Evolutionary conservation across 2,888 invertebrate species (phyloP).

Genomic region (Terebella lapidaria): DNA sequence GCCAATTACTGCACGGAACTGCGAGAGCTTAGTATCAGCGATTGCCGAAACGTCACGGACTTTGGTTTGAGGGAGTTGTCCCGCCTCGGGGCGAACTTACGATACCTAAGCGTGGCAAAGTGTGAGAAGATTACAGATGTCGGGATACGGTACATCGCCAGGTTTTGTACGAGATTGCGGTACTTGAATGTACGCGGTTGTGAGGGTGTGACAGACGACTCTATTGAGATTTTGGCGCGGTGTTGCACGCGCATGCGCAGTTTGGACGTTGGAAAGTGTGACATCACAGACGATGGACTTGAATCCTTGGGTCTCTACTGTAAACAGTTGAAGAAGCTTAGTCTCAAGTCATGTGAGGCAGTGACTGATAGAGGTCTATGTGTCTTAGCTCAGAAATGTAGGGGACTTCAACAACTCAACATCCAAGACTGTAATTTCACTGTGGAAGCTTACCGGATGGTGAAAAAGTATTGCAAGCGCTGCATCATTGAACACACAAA

Average conservation of each 20-base stretch:
- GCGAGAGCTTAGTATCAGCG: slow-evolving; percentile 77
- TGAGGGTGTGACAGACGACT: slow-evolving; percentile 89
- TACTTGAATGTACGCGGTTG: slow-evolving; percentile 89
- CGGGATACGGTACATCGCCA: slow-evolving; percentile 77
- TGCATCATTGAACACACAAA: slow-evolving; percentile 94
- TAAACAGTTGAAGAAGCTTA: slow-evolving; percentile 83
- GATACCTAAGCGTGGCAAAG: slow-evolving; percentile 89
- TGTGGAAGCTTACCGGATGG: slow-evolving; percentile 80
- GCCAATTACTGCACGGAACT: slow-evolving; percentile 81
- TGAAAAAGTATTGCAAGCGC: slow-evolving; percentile 85
- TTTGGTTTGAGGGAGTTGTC: slow-evolving; percentile 86
- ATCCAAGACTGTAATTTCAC: slow-evolving; percentile 91
- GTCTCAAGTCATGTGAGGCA: slow-evolving; percentile 83
- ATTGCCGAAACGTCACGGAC: slow-evolving; percentile 80
- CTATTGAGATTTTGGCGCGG: slow-evolving; percentile 77
- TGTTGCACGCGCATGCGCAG: slow-evolving; percentile 81
- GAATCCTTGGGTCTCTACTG: slow-evolving; percentile 71
- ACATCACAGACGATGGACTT: slow-evolving; percentile 83
- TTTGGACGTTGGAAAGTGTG: slow-evolving; percentile 87
- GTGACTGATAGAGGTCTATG: slow-evolving; percentile 84
- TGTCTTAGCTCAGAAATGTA: slow-evolving; percentile 81
- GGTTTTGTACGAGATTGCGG: slow-evolving; percentile 77
- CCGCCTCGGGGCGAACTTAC: slow-evolving; percentile 76
- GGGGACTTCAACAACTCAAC: slow-evolving; percentile 83
- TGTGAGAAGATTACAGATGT: slow-evolving; percentile 82